Base-by-base conservation (phyloP, 2,797 vertebrate species). In the Pseudomugil tenellus region DNA sequence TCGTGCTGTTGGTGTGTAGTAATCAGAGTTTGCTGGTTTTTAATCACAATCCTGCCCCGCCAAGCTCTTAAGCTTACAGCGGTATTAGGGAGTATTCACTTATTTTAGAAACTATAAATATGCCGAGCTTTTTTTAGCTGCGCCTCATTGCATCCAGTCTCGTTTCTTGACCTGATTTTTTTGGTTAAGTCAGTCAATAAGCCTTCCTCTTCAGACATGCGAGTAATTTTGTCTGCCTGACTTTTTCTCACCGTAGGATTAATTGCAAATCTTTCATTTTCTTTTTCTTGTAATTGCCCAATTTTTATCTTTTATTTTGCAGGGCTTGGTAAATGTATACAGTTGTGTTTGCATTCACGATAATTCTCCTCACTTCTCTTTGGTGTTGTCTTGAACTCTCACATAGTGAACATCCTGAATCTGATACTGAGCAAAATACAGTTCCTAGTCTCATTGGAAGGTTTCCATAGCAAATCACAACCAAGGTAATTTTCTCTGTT, bases 11-110 rank as follows among this genome's bases (percentile, higher is more conserved):
- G 62, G 39, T 68, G 72, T 70, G 70, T 70, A 63, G 81, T 74
- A 89, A 91, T 91, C 90, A 81, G 78, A 57, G 78, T 84, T 86
- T 81, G 77, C 58, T 77, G 28, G 74, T 84, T 88, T 88, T 89
- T 91, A 53, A 90, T 90, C 88, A 55, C 71, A 63, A 55, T 72
- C 56, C 1, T 41, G 70, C 66, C 78, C 70, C 77, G 86, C 85
- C 86, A 78, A 84, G 83, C 80, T 71, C 72, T 87, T 84, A 88
- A 89, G 71, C 85, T 78, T 2, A 31, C 49, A 76, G 63, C 25
- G 4, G 76, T 70, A 77, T 80, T 70, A 82, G 72, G n/a, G n/a
- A n/a, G n/a, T n/a, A 74, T 81, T 88, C 71, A 75, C 75, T 82
- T 87, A 80, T 84, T 89, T 83, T 72, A 61, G 58, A 23, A 23